Evolutionary conservation across 2,888 invertebrate species (phyloP), one percentile per base, ranked within the genome.

Genomic region (Meteorus colon): DNA sequence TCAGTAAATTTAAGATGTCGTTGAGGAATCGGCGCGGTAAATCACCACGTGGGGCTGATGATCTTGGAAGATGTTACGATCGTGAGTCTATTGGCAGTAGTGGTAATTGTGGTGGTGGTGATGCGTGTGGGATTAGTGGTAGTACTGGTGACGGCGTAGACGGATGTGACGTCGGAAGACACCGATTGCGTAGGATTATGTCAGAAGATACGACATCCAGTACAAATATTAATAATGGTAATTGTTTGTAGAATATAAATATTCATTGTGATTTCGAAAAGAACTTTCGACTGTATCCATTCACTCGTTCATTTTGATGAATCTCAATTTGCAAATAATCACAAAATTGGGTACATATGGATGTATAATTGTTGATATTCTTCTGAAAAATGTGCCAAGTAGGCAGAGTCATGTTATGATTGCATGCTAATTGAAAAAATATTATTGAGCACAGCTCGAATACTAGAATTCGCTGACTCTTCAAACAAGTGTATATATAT

Each of bases 1-100:
- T 96, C 84, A 93, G 93, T 51, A 94, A 94, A 84, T 91, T 96
- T 68, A 94, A 94, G 84, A 91, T 94, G 86, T 93, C 94, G 12
- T 92, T 95, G 83, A 92, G 92, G 86, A 93, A 92, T 86, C 92
- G 93, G 8, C 90, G 92, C 3, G 91, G 92, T n/a, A 93, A 93
- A 81, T 87, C 91, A 1, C 86, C 90, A 63, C 86, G 91, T 27
- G 90, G 89, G 10, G 75, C 84, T 2, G 91, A 91, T 16, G 91
- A 90, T 37, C 80, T 88, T 41, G 83, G 82, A 48, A 83, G 87
- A 68, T 89, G 87, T 80, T 89, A 87, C 74, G 89, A 88, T 48
- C 83, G 88, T 10, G 88, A 88, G 12, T 80, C 84, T 4, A 84
- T 81, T 12, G 81, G 82, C 16, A 55, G 55, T 19, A 55, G 19